phyloP scores from a whole-genome alignment of 2,888 invertebrate species.

The Cephus sareptanus region DNA sequence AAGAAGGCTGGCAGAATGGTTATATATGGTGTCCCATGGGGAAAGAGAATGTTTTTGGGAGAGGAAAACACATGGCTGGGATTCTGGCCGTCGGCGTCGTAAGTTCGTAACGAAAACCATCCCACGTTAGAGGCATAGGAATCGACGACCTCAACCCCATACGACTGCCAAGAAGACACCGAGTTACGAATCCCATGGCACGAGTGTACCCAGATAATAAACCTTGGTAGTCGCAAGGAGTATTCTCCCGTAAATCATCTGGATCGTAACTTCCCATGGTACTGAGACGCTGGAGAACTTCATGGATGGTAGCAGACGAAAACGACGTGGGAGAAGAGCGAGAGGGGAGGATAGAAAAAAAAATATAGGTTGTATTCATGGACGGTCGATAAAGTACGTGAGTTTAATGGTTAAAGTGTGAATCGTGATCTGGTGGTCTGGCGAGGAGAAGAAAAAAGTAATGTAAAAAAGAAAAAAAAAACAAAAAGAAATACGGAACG shows the following conservation, averaged over 20 bases:
- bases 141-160: background rate
- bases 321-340: background rate
- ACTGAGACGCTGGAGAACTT: background rate
- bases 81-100: background rate
- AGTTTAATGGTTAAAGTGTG: background rate
- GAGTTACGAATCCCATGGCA: constrained; percentile 1
- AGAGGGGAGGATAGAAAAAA: background rate
- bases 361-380: background rate
- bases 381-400: background rate
- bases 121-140: background rate
- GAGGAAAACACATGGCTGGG: constrained; percentile 5
- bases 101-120: constrained; percentile 6
- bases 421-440: background rate
- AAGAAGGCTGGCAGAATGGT: background rate
- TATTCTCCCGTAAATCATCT: background rate
- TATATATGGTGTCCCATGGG: background rate
- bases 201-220: constrained; percentile 2
- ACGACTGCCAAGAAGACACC: constrained; percentile 2
- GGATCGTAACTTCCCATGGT: background rate
- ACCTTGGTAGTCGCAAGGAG: background rate
- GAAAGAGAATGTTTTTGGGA: background rate
- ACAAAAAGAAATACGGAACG: background rate
- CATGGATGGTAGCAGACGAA: background rate
- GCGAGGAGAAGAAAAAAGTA: background rate
- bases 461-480: background rate